phyloP scores from a whole-genome alignment of 2,113 vertebrate genomes.

The Silurus meridionalis region DNA sequence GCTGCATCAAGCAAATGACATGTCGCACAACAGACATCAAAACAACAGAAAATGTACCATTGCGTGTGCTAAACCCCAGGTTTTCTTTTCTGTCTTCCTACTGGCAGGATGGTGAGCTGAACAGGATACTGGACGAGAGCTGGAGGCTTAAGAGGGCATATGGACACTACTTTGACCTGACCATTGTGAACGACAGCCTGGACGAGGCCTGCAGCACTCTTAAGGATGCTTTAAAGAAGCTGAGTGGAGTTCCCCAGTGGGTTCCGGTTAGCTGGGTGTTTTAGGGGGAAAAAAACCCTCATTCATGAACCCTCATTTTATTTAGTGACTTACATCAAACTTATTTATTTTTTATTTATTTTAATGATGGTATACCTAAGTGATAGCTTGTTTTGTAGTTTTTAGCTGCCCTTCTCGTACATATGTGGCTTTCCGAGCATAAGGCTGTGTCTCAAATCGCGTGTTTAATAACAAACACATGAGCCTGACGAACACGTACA shows the following conservation, averaged over 20 bases:
- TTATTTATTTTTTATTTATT: not conserved
- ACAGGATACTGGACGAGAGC: constrained; percentile 86
- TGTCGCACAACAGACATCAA: not conserved
- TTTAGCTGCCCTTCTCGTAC: not conserved
- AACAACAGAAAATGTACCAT: not conserved
- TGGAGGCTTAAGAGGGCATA: constrained; percentile 83
- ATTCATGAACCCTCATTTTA: not conserved
- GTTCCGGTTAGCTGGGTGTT: constrained; percentile 95
- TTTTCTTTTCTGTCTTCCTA: not conserved
- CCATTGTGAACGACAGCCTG: constrained; percentile 86
- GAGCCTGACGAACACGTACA: not conserved
- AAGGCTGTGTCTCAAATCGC: not conserved
- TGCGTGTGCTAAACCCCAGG: no score
- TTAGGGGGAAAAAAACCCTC: constrained; percentile 64
- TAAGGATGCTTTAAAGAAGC: constrained; percentile 80
- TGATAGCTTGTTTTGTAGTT: constrained; percentile 9
- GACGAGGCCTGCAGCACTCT: constrained; percentile 84
- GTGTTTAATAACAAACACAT: not conserved
- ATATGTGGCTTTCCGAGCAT: not conserved
- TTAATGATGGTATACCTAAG: not conserved
- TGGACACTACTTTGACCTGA: constrained; percentile 91
- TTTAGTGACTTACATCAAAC: not conserved
- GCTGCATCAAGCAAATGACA: not conserved
- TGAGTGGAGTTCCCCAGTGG: constrained; percentile 88
- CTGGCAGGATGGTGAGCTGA: constrained; percentile 84